Percentiles rank a stretch among this genome's conserved stretches.
phyloP scores from a whole-genome alignment of 1,140 invertebrate species.

The Nephila pilipes region DNA sequence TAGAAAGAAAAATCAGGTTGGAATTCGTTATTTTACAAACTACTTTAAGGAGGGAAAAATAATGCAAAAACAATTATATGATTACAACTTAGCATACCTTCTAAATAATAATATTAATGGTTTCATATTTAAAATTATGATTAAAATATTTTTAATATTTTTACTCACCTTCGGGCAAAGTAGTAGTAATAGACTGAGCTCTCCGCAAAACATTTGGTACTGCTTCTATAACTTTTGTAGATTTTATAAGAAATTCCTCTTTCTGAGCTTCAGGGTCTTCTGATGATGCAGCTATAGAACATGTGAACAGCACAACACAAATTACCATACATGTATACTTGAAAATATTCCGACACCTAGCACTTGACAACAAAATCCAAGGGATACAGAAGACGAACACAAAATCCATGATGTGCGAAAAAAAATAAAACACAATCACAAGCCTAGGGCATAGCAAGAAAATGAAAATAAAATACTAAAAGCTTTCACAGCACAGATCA shows the following conservation, averaged over 20 bases:
- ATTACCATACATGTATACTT: slow-evolving; percentile 34
- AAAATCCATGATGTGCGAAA: slow-evolving; percentile 57
- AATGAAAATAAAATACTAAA: slow-evolving; percentile 22
- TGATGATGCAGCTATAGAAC: background rate
- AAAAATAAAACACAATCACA: slow-evolving; percentile 53
- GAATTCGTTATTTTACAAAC: no score
- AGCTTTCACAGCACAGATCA: slow-evolving; percentile 23
- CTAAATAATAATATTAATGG: background rate
- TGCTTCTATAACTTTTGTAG: slow-evolving; percentile 73
- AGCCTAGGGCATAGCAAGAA: slow-evolving; percentile 52
- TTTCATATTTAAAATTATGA: background rate
- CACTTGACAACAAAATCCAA: slow-evolving; percentile 69
- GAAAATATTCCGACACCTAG: slow-evolving; percentile 28
- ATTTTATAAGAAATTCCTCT: slow-evolving; percentile 72
- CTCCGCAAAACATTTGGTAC: slow-evolving; percentile 56
- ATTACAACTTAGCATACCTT: no score
- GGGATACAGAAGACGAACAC: slow-evolving; percentile 69
- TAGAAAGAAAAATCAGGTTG: no score
- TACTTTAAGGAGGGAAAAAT: no score
- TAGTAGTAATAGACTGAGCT: slow-evolving; percentile 27
- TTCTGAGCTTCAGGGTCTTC: slow-evolving; percentile 4
- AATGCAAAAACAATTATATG: no score
- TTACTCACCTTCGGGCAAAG: slow-evolving; percentile 41
- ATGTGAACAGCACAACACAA: slow-evolving; percentile 44
- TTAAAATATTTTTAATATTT: background rate